Base-by-base conservation (phyloP, 2,797 vertebrate genomes). In the Pempheris klunzingeri region DNA sequence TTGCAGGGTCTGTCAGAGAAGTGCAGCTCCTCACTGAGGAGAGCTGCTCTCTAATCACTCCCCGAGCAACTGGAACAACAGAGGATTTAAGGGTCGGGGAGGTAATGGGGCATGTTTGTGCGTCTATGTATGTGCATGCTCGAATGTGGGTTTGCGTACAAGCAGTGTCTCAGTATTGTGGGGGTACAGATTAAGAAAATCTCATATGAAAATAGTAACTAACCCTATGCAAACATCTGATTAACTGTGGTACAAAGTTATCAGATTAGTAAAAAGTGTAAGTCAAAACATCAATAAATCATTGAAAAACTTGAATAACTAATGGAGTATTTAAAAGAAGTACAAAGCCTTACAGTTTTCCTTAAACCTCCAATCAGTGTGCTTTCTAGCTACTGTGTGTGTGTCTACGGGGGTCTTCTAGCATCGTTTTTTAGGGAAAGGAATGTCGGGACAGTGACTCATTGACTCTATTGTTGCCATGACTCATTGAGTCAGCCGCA, bases 41-140 rank as follows among this genome's bases (percentile, higher is more conserved):
- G 80, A 77, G 74, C 64, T 47, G 76, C 61, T 71, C 83, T 69
- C 55, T 91, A 91, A 93, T 90, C 87, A 77, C 80, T 76, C 64
- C 54, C 52, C 1, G 9, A 78, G 77, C 84, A 90, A 92, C 84
- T 90, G 85, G 88, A 93, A 90, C 88, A 89, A 82, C 85, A 87
- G 76, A 86, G 92, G 92, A 93, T 92, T 93, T 92, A 89, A 81
- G 71, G 81, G 79, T 87, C 59, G 13, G 77, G 69, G 73, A 82
- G 74, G 68, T 75, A 78, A 84, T 59, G 77, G 79, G 70, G 79
- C 28, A 3, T 72, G 47, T 59, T 36, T 83, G 32, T 73, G 71
- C 73, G 73, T 77, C 49, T 81, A 13, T 78, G 68, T 59, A 18
- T 68, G 61, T 80, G 76, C 32, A 53, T 28, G 12, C 62, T 18